These are phyloP conservation scores for Holothuria leucospilota DNA, from an alignment of 53 echinoderm and acorn worm species.

Conservation along the genomic window DNA sequence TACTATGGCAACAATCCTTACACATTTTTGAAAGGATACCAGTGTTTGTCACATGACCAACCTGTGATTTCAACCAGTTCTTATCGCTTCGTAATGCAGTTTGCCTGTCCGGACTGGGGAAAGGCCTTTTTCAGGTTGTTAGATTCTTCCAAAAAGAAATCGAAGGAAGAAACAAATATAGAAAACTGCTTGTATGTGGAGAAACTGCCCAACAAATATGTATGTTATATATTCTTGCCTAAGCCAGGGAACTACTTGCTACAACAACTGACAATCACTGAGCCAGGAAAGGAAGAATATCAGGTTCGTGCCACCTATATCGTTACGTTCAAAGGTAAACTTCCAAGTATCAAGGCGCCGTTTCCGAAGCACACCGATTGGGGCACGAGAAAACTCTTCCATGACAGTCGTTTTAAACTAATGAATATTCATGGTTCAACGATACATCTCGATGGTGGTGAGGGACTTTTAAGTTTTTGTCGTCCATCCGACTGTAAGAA, in stretches of 20 bases:
- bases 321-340: not conserved
- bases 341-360: not conserved
- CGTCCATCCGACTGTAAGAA: not conserved
- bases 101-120: conserved; percentile 30
- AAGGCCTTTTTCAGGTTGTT: not conserved
- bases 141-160: not conserved
- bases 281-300: not conserved
- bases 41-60: not conserved
- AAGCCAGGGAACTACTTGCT: conserved; percentile 13
- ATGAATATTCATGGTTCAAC: conserved; percentile 1
- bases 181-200: conserved; percentile 8
- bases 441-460: not conserved
- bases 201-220: not conserved
- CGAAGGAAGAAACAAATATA: not conserved
- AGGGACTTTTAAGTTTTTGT: not conserved
- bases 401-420: not conserved
- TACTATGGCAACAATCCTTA: conserved; percentile 22
- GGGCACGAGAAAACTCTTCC: not conserved
- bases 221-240: conserved; percentile 6
- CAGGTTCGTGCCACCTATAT: not conserved
- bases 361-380: not conserved
- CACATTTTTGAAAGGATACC: not conserved
- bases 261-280: not conserved
- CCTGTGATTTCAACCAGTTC: conserved; percentile 3
- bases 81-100: conserved; percentile 1